Evolutionary conservation across 2,888 invertebrate species (phyloP).

Genomic region (Agonum fuliginosum): DNA sequence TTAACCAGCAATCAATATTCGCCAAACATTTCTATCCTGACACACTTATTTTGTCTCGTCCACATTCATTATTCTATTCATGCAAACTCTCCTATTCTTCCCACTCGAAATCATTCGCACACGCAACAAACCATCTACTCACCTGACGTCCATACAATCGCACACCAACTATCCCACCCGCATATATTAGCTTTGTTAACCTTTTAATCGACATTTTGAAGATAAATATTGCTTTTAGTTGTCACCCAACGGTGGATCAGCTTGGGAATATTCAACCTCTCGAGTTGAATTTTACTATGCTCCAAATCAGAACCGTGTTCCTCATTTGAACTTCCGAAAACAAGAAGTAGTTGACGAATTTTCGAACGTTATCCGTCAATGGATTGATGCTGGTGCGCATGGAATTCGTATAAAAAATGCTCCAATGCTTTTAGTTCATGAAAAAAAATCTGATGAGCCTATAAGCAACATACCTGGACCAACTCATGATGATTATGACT

Average conservation of each 20-base stretch:
- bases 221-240: conserved; percentile 66
- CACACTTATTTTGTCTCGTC: no score
- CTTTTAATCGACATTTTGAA: no score
- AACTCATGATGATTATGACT: conserved; percentile 77
- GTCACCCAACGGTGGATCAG: conserved; percentile 75
- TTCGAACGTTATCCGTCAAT: conserved; percentile 79
- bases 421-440: conserved; percentile 80
- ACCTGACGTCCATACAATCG: no score
- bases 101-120: no score
- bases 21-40: no score
- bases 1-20: no score
- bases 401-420: conserved; percentile 87
- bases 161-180: no score
- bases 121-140: no score
- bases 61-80: no score
- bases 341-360: conserved; percentile 79
- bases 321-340: conserved; percentile 90
- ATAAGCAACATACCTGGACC: conserved; percentile 68
- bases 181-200: no score
- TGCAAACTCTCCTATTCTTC: no score
- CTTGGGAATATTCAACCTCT: conserved; percentile 81
- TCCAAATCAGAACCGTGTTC: conserved; percentile 83
- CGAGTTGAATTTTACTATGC: conserved; percentile 86
- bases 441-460: conserved; percentile 74
- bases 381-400: conserved; percentile 85